These are phyloP conservation scores for Sebastes itinus DNA, from an alignment of 2,797 vertebrate genomes.

Conservation along the genomic window DNA sequence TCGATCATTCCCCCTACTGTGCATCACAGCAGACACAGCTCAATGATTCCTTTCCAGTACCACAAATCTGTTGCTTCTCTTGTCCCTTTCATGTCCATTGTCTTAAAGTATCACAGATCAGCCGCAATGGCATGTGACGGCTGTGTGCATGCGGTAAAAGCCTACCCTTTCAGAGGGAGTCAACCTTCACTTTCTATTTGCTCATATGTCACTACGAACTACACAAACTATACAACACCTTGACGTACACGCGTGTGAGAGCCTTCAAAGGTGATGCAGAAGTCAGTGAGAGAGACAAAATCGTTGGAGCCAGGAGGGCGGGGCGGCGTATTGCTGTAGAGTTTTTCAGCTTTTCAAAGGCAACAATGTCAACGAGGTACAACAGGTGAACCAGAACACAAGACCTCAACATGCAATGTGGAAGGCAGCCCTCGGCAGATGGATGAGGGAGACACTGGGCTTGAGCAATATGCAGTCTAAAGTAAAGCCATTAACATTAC, in stretches of 20 bases:
- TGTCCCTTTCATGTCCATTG: not conserved
- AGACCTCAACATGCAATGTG: too few species aligned
- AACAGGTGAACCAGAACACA: not conserved
- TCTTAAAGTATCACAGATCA: not conserved
- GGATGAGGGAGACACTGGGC: too few species aligned
- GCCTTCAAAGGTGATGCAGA: not conserved
- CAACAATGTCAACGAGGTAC: not conserved
- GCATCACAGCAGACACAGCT: not conserved
- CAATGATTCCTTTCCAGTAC: not conserved
- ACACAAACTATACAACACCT: not conserved
- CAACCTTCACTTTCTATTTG: not conserved
- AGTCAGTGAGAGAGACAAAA: not conserved
- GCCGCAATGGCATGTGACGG: not conserved
- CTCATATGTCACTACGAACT: not conserved
- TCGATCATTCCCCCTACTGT: not conserved
- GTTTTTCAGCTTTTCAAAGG: slow-evolving; percentile 22
- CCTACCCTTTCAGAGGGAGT: not conserved
- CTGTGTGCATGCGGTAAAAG: not conserved
- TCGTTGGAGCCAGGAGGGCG: not conserved
- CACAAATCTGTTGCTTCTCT: not conserved
- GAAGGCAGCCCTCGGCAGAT: too few species aligned
- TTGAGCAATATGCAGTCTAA: too few species aligned
- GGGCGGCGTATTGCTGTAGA: not conserved
- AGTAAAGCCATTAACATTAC: too few species aligned
- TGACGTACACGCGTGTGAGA: not conserved